Conservation (phyloP, 2,888 invertebrate species). For the Sisyra terminalis region DNA sequence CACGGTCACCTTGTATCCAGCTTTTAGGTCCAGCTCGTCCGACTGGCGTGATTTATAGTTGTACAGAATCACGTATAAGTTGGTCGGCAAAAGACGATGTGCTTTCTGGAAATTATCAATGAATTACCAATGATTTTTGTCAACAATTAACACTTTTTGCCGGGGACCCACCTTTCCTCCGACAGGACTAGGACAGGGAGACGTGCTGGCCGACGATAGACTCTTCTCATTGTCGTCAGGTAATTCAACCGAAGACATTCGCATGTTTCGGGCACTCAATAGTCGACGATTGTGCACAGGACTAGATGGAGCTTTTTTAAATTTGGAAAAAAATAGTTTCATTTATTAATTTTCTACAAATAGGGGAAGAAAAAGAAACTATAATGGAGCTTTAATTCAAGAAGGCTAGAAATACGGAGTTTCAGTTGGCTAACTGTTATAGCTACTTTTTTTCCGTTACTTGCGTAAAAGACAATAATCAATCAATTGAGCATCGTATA, state of each 20-base stretch:
- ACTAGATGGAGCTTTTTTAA: slow-evolving; percentile 70
- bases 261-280: slow-evolving; percentile 61
- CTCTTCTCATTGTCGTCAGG: slow-evolving; percentile 85
- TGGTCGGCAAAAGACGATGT: slow-evolving; percentile 72
- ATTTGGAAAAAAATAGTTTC: background rate
- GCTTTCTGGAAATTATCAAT: slow-evolving; percentile 44
- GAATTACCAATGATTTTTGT: slow-evolving; percentile 6
- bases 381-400: no score
- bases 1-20: slow-evolving; percentile 80
- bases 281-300: slow-evolving; percentile 77
- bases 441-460: no score
- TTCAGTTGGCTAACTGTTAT: no score
- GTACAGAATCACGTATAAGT: slow-evolving; percentile 86
- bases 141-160: slow-evolving; percentile 2
- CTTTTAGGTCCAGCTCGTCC: slow-evolving; percentile 86
- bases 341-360: background rate
- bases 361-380: no score
- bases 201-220: slow-evolving; percentile 80
- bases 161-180: slow-evolving; percentile 25
- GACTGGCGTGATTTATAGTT: slow-evolving; percentile 89
- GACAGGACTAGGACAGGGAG: slow-evolving; percentile 82
- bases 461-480: no score
- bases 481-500: no score
- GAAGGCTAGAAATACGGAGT: no score
- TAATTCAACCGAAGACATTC: slow-evolving; percentile 87